phyloP scores from a whole-genome alignment of 1,140 invertebrate genomes.

The Cardiocondyla obscurior region DNA sequence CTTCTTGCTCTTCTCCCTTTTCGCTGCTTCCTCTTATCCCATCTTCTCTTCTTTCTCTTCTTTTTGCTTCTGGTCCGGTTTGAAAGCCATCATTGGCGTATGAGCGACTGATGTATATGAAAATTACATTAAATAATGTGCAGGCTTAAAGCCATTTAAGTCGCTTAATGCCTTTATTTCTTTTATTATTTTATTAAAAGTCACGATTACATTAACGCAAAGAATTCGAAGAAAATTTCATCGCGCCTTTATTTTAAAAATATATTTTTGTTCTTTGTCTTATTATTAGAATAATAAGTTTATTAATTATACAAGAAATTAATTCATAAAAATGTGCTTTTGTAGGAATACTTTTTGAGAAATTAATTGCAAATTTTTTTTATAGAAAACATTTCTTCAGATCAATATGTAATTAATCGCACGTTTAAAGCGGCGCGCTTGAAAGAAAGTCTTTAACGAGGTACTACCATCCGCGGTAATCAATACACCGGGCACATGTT shows the following conservation, averaged over 20 bases:
- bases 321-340: background rate
- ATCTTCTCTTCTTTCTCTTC: background rate
- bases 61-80: constrained; percentile 7
- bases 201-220: background rate
- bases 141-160: background rate
- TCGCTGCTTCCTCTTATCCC: background rate
- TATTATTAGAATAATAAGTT: background rate
- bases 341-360: background rate
- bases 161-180: background rate
- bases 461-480: background rate
- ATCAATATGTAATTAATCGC: background rate
- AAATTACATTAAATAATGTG: background rate
- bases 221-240: background rate
- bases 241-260: background rate
- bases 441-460: constrained; percentile 26
- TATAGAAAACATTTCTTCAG: background rate
- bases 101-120: background rate
- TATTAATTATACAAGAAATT: background rate
- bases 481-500: constrained; percentile 29
- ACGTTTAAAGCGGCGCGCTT: background rate
- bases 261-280: background rate
- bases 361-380: background rate
- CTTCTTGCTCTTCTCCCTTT: constrained; percentile 25
- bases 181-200: background rate
- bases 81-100: background rate